phyloP scores from a whole-genome alignment of 1,140 invertebrate species.

The Eumeta japonica region DNA sequence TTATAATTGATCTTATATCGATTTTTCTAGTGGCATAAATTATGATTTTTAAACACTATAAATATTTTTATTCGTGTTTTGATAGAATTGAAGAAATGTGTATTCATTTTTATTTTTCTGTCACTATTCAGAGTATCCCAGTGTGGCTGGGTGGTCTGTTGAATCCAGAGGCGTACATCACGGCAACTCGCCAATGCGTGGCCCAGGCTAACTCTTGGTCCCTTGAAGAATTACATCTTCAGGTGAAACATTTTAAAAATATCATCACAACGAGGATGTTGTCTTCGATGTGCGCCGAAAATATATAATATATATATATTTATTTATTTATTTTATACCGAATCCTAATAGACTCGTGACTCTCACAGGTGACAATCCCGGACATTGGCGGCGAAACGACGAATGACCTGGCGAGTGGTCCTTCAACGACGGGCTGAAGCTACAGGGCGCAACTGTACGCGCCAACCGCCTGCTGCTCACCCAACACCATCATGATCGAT shows the following conservation, averaged over 20 bases:
- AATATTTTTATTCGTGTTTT: too few species aligned
- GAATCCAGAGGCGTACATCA: slow-evolving; percentile 98
- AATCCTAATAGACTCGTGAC: background rate
- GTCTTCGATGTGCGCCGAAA: too few species aligned
- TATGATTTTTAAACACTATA: too few species aligned
- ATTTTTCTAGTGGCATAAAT: too few species aligned
- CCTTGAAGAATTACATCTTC: slow-evolving; percentile 90
- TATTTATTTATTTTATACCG: background rate
- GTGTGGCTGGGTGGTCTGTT: slow-evolving; percentile 96
- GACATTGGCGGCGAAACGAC: slow-evolving; percentile 58
- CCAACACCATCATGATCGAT: slow-evolving; percentile 89
- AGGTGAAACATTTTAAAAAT: too few species aligned
- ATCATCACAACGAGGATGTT: too few species aligned
- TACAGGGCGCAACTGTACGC: slow-evolving; percentile 91
- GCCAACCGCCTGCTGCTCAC: slow-evolving; percentile 90
- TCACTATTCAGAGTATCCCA: slow-evolving; percentile 72
- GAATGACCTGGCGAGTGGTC: slow-evolving; percentile 71
- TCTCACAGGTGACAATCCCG: slow-evolving; percentile 59
- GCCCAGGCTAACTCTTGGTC: slow-evolving; percentile 92
- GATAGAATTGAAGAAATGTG: slow-evolving; percentile 4
- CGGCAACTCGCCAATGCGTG: slow-evolving; percentile 95
- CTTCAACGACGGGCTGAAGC: slow-evolving; percentile 86
- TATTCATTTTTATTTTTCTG: slow-evolving; percentile 7
- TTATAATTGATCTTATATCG: too few species aligned
- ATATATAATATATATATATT: background rate